Evolutionary conservation across 1,140 invertebrate species (phyloP).

Genomic region (Macrobrachium rosenbergii): DNA sequence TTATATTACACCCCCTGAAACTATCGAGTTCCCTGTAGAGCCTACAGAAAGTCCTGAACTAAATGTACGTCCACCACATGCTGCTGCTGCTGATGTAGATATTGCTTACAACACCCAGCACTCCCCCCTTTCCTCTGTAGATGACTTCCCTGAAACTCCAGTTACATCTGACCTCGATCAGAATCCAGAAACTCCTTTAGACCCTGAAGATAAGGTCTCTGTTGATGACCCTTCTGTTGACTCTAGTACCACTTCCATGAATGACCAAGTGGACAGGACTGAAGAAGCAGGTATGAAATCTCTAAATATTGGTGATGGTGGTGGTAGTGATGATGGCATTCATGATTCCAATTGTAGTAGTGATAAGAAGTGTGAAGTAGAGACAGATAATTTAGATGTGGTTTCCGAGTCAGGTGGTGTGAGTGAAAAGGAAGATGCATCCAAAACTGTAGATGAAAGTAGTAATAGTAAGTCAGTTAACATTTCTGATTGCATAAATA

Average conservation of each 20-base stretch:
- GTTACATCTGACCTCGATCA: neutral
- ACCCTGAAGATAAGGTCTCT: neutral
- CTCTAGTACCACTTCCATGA: neutral
- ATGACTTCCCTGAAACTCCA: slow-evolving; percentile 36
- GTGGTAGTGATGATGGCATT: neutral
- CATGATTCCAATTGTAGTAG: neutral
- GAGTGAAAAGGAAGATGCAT: neutral
- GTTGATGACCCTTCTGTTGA: slow-evolving; percentile 11
- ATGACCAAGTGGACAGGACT: slow-evolving; percentile 41
- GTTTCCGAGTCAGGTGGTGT: too few relatives aligned
- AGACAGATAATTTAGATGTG: neutral
- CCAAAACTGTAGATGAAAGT: neutral
- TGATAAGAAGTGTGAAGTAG: neutral
- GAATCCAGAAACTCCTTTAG: neutral
- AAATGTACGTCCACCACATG: slow-evolving; percentile 1
- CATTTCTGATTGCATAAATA: neutral
- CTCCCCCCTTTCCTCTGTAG: slow-evolving; percentile 32
- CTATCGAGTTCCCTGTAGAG: slow-evolving; percentile 35
- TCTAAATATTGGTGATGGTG: slow-evolving; percentile 4
- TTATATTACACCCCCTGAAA: slow-evolving; percentile 8
- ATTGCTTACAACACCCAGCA: slow-evolving; percentile 22
- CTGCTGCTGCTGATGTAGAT: slow-evolving; percentile 30
- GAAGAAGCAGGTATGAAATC: slow-evolving; percentile 40
- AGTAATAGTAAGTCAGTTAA: neutral
- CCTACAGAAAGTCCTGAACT: slow-evolving; percentile 8